Evolutionary conservation across 2,888 invertebrate species (phyloP).

Genomic region (Nemotelus pantherinus): DNA sequence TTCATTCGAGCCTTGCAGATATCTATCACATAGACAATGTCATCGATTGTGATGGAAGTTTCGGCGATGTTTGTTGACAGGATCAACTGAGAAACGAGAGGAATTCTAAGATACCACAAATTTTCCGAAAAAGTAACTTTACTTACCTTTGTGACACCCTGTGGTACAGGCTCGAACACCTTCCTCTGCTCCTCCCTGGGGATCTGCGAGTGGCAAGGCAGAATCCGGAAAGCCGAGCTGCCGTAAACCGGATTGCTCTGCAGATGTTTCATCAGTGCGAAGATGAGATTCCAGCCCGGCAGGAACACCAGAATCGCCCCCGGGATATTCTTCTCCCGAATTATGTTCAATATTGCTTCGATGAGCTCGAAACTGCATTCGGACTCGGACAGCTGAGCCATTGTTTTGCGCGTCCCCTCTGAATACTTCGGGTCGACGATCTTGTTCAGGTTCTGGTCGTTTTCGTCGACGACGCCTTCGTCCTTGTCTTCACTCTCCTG

Average conservation of each 20-base stretch:
- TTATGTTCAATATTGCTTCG: slow-evolving; percentile 78
- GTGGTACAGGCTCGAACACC: slow-evolving; percentile 89
- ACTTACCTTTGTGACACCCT: slow-evolving; percentile 83
- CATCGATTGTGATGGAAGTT: slow-evolving; percentile 97
- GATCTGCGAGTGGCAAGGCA: slow-evolving; percentile 97
- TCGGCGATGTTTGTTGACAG: slow-evolving; percentile 98
- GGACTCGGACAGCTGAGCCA: slow-evolving; percentile 85
- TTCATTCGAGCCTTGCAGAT: slow-evolving; percentile 98
- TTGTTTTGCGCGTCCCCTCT: slow-evolving; percentile 72
- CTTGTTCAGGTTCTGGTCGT: slow-evolving; percentile 82
- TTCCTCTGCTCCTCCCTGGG: slow-evolving; percentile 93
- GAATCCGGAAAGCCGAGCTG: slow-evolving; percentile 74
- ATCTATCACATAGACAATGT: slow-evolving; percentile 97
- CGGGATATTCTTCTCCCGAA: slow-evolving; percentile 70
- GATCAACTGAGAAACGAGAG: slow-evolving; percentile 75
- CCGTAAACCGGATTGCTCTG: slow-evolving; percentile 80
- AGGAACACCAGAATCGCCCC: slow-evolving; percentile 94
- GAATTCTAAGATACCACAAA: background rate
- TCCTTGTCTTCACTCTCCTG: slow-evolving; percentile 73
- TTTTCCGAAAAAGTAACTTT: background rate
- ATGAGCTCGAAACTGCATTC: slow-evolving; percentile 93
- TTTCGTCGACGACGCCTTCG: slow-evolving; percentile 69
- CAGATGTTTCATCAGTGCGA: slow-evolving; percentile 87
- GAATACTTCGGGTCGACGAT: slow-evolving; percentile 67
- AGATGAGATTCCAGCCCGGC: slow-evolving; percentile 98